Evolutionary conservation across 2,888 invertebrate genomes (phyloP).

Genomic region (Biston stratarius): DNA sequence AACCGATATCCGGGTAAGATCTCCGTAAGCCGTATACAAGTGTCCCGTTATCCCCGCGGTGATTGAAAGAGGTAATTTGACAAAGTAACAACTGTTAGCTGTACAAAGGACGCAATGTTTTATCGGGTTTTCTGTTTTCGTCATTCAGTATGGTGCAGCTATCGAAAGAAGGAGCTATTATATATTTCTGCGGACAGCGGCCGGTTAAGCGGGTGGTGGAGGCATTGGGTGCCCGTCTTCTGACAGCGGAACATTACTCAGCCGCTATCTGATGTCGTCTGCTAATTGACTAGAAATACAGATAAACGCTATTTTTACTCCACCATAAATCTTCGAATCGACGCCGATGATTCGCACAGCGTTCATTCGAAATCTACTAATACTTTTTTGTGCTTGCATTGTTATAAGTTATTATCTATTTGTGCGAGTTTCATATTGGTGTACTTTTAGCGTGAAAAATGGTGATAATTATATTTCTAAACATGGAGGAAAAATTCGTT

Average conservation of each 20-base stretch:
- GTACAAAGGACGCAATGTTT: conserved; percentile 37
- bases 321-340: conserved; percentile 66
- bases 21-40: conserved; percentile 36
- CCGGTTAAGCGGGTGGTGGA: conserved; percentile 20
- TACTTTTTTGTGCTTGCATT: neutral
- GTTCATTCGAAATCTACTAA: conserved; percentile 16
- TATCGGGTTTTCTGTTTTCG: conserved; percentile 43
- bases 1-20: conserved; percentile 34
- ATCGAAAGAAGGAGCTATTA: conserved; percentile 39
- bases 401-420: neutral
- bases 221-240: conserved; percentile 38
- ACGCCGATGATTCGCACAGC: conserved; percentile 30
- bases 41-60: conserved; percentile 35
- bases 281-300: conserved; percentile 85
- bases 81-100: conserved; percentile 42
- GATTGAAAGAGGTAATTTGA: conserved; percentile 43
- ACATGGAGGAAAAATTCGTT: conserved; percentile 24
- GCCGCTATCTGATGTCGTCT: conserved; percentile 78
- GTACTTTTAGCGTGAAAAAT: conserved; percentile 1
- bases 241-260: conserved; percentile 72
- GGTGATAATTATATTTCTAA: neutral
- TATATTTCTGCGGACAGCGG: conserved; percentile 36
- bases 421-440: neutral
- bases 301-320: conserved; percentile 79
- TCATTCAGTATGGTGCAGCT: conserved; percentile 43